Evolutionary conservation across 1,140 invertebrate genomes (phyloP).

Genomic region (Pachyrhynchus sulphureomaculatus): DNA sequence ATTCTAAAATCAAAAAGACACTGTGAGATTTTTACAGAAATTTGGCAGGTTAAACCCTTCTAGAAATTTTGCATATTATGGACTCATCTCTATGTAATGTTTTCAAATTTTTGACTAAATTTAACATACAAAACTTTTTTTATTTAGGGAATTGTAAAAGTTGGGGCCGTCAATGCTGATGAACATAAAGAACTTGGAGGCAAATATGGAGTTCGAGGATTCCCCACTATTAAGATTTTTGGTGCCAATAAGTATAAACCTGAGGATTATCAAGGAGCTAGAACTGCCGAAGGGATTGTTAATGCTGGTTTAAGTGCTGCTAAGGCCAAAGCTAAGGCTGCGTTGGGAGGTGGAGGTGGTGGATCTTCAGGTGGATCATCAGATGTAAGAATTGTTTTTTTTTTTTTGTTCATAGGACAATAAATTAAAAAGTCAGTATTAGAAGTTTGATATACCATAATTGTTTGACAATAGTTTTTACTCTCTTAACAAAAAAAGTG

Average conservation of each 20-base stretch:
- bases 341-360: conserved; percentile 60
- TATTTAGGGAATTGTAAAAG: conserved; percentile 84
- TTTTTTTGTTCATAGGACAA: not conserved
- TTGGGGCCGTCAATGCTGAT: conserved; percentile 92
- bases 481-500: no score
- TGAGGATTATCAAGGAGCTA: conserved; percentile 80
- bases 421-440: not conserved
- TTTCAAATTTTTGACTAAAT: no score
- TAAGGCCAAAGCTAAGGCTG: conserved; percentile 67
- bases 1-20: no score
- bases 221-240: conserved; percentile 97
- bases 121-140: not conserved
- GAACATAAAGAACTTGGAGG: conserved; percentile 79
- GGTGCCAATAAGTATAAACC: conserved; percentile 84
- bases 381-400: conserved; percentile 22
- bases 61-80: no score
- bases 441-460: no score
- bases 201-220: conserved; percentile 84
- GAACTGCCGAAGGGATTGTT: conserved; percentile 83
- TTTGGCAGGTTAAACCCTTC: not conserved
- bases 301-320: conserved; percentile 77
- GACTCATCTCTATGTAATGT: no score
- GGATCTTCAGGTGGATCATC: conserved; percentile 50
- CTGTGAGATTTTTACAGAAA: not conserved
- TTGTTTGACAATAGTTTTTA: no score